Conservation (phyloP, 1,140 invertebrate species). For the Zaprionus gabonicus region DNA sequence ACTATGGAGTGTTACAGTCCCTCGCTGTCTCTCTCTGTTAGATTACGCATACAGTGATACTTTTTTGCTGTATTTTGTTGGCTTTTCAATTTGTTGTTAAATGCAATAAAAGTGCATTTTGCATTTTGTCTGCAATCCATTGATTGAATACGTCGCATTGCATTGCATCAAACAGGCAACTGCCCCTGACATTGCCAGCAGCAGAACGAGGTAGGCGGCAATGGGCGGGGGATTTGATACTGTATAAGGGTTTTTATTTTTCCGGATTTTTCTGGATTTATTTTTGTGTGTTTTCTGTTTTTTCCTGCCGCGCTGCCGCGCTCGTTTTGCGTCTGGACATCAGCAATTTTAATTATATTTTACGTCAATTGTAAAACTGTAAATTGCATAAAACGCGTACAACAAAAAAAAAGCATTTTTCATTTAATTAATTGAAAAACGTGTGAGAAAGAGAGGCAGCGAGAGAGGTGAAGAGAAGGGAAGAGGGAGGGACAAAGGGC, state of each 20-base stretch:
- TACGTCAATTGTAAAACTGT: conserved; percentile 78
- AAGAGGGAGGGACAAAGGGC: conserved; percentile 1
- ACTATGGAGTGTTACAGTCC: neutral
- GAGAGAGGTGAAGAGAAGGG: conserved; percentile 3
- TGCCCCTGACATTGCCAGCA: neutral
- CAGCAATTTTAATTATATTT: conserved; percentile 81
- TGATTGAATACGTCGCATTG: conserved; percentile 71
- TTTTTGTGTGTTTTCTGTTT: conserved; percentile 10
- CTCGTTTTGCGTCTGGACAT: conserved; percentile 62
- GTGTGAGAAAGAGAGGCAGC: conserved; percentile 40
- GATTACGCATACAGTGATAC: conserved; percentile 14
- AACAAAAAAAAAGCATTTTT: conserved; percentile 72
- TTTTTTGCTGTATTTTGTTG: conserved; percentile 55
- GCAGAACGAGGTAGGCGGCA: no score
- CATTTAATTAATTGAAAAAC: conserved; percentile 81
- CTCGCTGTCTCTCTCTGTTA: conserved; percentile 16
- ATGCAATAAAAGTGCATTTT: conserved; percentile 80
- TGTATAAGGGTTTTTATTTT: conserved; percentile 7
- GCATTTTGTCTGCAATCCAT: conserved; percentile 77
- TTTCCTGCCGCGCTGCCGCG: conserved; percentile 14
- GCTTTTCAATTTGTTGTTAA: conserved; percentile 81
- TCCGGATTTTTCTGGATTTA: neutral
- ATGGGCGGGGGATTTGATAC: neutral
- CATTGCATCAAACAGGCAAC: neutral
- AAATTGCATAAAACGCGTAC: conserved; percentile 42